Evolutionary conservation across 2,113 vertebrate species (phyloP).

Genomic region (Elanoides forficatus): DNA sequence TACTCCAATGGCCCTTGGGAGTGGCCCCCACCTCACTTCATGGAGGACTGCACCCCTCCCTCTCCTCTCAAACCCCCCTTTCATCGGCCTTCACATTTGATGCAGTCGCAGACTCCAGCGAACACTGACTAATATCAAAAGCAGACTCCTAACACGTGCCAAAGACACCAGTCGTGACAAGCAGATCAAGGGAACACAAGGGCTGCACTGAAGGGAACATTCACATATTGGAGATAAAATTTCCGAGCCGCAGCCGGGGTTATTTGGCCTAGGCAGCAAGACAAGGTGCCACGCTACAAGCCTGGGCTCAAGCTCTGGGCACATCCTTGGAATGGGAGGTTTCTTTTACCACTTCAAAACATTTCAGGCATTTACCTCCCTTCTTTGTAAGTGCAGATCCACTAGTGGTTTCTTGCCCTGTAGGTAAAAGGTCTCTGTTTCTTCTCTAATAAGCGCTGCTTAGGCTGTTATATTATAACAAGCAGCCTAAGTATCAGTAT

Average conservation of each 20-base stretch:
- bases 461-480: not conserved
- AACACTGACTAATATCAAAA: not conserved
- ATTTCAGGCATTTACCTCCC: not conserved
- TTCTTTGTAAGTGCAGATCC: not conserved
- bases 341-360: not conserved
- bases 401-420: not conserved
- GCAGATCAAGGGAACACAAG: not conserved
- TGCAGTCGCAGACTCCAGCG: fast-evolving
- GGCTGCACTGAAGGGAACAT: not conserved
- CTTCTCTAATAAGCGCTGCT: not conserved
- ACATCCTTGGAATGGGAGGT: not conserved
- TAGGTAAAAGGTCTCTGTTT: not conserved
- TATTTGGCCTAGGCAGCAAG: not conserved
- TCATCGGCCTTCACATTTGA: not conserved
- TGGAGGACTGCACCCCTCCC: not conserved
- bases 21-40: not conserved
- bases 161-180: not conserved
- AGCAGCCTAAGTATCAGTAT: not conserved
- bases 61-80: not conserved
- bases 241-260: not conserved
- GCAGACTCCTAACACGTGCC: fast-evolving
- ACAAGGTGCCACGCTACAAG: fast-evolving
- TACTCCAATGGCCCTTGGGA: not conserved
- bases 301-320: not conserved
- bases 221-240: not conserved